These are phyloP conservation scores for Solenopsis fugax DNA, from an alignment of 1,140 invertebrate genomes.

Conservation along the genomic window DNA sequence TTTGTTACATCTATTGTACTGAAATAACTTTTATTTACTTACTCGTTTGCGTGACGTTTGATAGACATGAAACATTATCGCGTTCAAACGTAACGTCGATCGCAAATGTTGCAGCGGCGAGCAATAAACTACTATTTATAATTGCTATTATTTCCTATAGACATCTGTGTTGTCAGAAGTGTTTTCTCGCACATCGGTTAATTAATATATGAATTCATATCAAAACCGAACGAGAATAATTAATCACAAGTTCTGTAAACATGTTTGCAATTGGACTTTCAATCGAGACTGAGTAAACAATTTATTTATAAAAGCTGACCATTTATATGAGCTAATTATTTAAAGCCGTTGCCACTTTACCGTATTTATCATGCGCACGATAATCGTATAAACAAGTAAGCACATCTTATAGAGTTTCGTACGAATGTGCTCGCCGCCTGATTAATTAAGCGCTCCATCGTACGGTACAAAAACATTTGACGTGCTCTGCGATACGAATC, in stretches of 20 bases:
- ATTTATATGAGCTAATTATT: neutral
- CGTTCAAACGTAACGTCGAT: neutral
- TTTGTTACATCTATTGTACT: neutral
- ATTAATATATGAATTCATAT: conserved; percentile 10
- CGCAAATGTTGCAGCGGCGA: neutral
- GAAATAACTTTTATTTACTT: neutral
- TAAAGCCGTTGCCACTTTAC: neutral
- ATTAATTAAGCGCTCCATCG: conserved; percentile 60
- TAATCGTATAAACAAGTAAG: conserved; percentile 38
- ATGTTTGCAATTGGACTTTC: neutral
- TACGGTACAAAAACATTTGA: neutral
- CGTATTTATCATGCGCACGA: neutral
- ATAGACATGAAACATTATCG: neutral
- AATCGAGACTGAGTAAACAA: neutral
- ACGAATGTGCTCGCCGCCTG: neutral
- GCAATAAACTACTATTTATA: neutral
- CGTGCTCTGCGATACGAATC: conserved; percentile 11
- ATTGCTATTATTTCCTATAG: neutral
- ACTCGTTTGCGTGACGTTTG: neutral
- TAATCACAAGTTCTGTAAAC: neutral
- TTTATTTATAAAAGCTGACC: neutral
- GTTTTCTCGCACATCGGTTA: neutral
- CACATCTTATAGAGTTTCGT: conserved; percentile 54
- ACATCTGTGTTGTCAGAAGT: conserved; percentile 3
- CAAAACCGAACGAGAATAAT: neutral